These are phyloP conservation scores for Hylomyscus alleni DNA, from an alignment of 2,797 vertebrate genomes.

Conservation along the genomic window DNA sequence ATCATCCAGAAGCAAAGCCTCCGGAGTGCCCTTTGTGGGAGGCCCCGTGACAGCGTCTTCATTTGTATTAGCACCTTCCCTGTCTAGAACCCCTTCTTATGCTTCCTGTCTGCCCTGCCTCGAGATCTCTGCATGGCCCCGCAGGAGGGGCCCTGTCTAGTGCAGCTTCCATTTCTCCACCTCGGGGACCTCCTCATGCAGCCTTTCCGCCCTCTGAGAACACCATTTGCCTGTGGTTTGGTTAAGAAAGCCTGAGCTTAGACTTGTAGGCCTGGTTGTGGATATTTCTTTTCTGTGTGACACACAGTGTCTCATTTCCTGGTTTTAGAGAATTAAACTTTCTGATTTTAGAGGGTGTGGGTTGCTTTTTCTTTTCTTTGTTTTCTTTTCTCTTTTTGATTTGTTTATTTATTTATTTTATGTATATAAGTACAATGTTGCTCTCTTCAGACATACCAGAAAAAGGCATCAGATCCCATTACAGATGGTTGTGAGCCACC, in stretches of 20 bases:
- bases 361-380: not conserved
- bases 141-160: not conserved
- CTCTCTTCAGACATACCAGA: too few relatives aligned
- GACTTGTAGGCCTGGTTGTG: not conserved
- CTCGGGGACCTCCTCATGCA: too few relatives aligned
- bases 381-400: too few relatives aligned
- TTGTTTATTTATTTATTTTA: too few relatives aligned
- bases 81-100: not conserved
- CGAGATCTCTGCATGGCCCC: not conserved
- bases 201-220: not conserved
- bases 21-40: not conserved
- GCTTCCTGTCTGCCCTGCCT: not conserved
- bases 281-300: conserved; percentile 2
- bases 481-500: too few relatives aligned
- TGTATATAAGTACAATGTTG: too few relatives aligned
- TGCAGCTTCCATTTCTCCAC: not conserved
- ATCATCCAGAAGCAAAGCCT: not conserved
- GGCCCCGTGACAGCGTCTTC: not conserved
- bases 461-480: too few relatives aligned
- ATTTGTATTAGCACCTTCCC: not conserved
- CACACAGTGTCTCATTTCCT: not conserved
- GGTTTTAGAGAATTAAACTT: not conserved
- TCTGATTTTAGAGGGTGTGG: conserved; percentile 3
- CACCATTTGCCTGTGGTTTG: not conserved
- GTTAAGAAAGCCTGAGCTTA: not conserved